These are phyloP conservation scores for Kryptolebias marmoratus DNA, from an alignment of 2,113 vertebrate genomes.

Conservation along the genomic window DNA sequence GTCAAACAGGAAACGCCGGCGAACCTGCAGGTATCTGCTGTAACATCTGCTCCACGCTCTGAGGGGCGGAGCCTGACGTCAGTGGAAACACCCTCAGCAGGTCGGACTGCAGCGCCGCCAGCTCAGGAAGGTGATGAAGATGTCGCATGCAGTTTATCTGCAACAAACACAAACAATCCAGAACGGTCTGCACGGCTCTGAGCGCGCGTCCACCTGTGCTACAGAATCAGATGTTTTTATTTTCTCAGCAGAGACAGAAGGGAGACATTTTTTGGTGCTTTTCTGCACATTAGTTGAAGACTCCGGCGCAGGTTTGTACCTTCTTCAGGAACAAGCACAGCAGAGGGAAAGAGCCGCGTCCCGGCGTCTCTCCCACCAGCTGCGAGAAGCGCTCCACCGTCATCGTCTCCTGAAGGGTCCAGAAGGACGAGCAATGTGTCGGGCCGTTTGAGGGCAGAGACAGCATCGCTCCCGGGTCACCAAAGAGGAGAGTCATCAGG, in stretches of 20 bases:
- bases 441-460: conserved; percentile 63
- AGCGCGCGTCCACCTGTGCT: no score
- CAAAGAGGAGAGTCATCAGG: conserved; percentile 64
- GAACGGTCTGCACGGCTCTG: no score
- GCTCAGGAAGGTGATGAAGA: conserved; percentile 71
- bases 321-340: conserved; percentile 72
- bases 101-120: conserved; percentile 74
- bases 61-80: conserved; percentile 16
- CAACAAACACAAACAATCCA: conserved; percentile 15
- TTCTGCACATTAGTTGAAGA: no score
- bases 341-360: conserved; percentile 33
- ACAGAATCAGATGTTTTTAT: no score
- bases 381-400: conserved; percentile 75
- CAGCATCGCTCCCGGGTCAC: conserved; percentile 63
- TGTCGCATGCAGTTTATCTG: conserved; percentile 70
- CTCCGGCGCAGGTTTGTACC: conserved; percentile 39
- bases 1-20: fast-evolving
- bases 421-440: conserved; percentile 74
- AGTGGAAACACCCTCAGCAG: conserved; percentile 64
- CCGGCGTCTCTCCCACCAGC: conserved; percentile 57
- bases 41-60: conserved; percentile 58
- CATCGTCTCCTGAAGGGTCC: conserved; percentile 66
- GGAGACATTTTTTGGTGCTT: background rate
- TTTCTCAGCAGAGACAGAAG: no score
- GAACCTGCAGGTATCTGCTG: conserved; percentile 65